Evolutionary conservation across 2,797 vertebrate genomes (phyloP).

Genomic region (Craterocephalus amniculus): DNA sequence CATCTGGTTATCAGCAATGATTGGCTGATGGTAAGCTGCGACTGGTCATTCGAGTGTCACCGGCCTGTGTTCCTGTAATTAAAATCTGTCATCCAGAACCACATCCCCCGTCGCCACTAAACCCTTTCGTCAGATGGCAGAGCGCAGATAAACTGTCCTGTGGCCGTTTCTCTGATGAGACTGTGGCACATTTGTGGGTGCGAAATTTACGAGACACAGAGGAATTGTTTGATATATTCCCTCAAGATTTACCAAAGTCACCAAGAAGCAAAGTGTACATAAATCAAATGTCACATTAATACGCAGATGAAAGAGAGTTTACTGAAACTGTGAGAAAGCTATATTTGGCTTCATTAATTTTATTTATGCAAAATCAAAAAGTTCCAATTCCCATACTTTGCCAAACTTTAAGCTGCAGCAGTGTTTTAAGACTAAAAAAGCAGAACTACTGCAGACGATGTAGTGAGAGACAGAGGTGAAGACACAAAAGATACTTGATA

Average conservation of each 20-base stretch:
- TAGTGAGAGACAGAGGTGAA: conserved; percentile 32
- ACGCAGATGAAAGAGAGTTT: conserved; percentile 15
- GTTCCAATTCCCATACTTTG: conserved; percentile 11
- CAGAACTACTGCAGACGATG: conserved; percentile 43
- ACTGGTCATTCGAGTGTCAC: conserved; percentile 84
- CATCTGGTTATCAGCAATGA: conserved; percentile 81
- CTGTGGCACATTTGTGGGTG: conserved; percentile 39
- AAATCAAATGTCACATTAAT: conserved; percentile 22
- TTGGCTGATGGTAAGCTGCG: conserved; percentile 80
- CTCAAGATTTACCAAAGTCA: conserved; percentile 9
- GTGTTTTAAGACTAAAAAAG: conserved; percentile 49
- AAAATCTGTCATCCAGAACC: conserved; percentile 87
- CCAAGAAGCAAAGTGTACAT: conserved; percentile 8
- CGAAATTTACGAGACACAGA: conserved; percentile 47
- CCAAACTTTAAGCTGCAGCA: conserved; percentile 38
- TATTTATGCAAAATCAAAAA: conserved; percentile 23
- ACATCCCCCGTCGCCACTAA: conserved; percentile 78
- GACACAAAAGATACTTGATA: conserved; percentile 72
- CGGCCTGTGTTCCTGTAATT: conserved; percentile 84
- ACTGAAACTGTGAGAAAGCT: conserved; percentile 3
- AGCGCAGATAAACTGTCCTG: conserved; percentile 81
- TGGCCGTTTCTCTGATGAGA: conserved; percentile 63
- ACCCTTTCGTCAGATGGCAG: conserved; percentile 84
- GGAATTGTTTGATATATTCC: conserved; percentile 17
- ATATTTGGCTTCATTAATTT: neutral